A percentile compares a stretch with the other conserved stretches of the same genome.
Evolutionary conservation across 2,888 invertebrate species (phyloP).

Genomic region (Limnephilus auricula): DNA sequence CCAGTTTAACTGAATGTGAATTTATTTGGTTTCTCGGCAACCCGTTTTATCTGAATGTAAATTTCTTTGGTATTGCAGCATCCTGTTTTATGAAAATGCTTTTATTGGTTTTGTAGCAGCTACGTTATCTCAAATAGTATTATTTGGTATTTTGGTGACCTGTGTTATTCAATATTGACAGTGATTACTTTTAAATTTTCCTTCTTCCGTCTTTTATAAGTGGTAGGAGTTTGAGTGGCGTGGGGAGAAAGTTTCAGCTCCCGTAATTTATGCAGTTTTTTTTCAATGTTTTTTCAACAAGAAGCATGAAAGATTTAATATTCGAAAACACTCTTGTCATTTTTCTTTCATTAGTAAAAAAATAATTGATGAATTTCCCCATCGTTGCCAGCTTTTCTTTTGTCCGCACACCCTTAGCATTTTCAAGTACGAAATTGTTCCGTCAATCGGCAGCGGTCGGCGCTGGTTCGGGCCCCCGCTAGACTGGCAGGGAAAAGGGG

Average conservation of each 20-base stretch:
- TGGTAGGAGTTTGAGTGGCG: background rate
- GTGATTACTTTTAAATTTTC: background rate
- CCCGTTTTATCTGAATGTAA: no score
- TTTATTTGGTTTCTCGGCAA: background rate
- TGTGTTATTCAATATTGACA: background rate
- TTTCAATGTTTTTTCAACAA: background rate
- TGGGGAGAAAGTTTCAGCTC: background rate
- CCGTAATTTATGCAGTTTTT: no score
- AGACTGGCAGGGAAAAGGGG: background rate
- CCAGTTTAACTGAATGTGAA: background rate
- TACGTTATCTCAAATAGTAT: no score
- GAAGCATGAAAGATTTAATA: background rate
- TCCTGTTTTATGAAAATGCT: no score
- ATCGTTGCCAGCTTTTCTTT: slow-evolving; percentile 29
- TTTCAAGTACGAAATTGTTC: slow-evolving; percentile 35
- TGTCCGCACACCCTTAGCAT: slow-evolving; percentile 21
- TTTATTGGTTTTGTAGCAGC: no score
- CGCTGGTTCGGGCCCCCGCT: background rate
- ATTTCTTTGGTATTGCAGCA: no score
- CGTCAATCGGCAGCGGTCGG: slow-evolving; percentile 17
- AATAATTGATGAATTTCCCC: slow-evolving; percentile 22
- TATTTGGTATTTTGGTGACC: no score
- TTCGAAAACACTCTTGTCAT: slow-evolving; percentile 4
- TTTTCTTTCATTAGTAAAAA: slow-evolving; percentile 16
- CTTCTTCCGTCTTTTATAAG: background rate